A percentile compares a stretch with the other conserved stretches of the same genome.
Conservation (phyloP, 53 echinoderm and acorn worm species). For the Holothuria leucospilota region DNA sequence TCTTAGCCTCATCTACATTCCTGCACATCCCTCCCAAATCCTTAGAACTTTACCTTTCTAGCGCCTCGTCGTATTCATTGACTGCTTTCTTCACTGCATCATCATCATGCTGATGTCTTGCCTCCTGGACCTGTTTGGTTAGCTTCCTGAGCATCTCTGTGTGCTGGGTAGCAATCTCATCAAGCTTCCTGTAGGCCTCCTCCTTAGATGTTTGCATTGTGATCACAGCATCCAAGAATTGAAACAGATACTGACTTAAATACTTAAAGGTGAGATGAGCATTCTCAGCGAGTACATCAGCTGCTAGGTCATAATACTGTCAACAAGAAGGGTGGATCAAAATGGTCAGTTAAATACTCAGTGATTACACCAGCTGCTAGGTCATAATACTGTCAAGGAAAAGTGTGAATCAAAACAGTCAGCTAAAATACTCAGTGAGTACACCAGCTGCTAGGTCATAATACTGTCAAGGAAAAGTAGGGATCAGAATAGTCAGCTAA, state of each 20-base stretch:
- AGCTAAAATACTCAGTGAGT: background rate
- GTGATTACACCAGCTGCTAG: background rate
- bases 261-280: slow-evolving; percentile 98
- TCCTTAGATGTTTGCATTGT: slow-evolving; percentile 97
- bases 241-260: slow-evolving; percentile 91
- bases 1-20: no score
- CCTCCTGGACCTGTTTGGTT: slow-evolving; percentile 98
- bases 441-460: no score
- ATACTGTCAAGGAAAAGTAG: no score
- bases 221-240: slow-evolving; percentile 97
- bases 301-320: no score
- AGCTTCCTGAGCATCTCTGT: slow-evolving; percentile 97
- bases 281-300: slow-evolving; percentile 97
- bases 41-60: slow-evolving; percentile 76
- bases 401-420: background rate
- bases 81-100: slow-evolving; percentile 95
- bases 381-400: slow-evolving; percentile 83
- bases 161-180: slow-evolving; percentile 93
- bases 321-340: no score
- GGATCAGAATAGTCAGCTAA: no score
- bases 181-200: slow-evolving; percentile 94
- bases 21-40: no score
- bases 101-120: slow-evolving; percentile 82
- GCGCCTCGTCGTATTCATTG: slow-evolving; percentile 94
- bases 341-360: no score